Evolutionary conservation across 2,888 invertebrate genomes (phyloP).

Genomic region (Lasius platythorax): DNA sequence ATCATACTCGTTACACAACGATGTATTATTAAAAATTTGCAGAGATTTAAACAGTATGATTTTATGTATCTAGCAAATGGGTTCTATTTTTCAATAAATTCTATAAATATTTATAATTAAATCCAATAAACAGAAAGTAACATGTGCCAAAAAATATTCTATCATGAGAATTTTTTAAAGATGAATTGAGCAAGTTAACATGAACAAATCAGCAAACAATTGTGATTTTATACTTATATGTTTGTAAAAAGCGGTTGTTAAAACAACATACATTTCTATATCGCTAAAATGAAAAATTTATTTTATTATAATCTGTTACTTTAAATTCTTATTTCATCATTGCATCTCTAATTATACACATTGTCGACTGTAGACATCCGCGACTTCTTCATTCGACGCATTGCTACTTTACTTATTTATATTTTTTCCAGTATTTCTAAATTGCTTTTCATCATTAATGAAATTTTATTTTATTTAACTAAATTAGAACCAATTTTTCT

Average conservation of each 20-base stretch:
- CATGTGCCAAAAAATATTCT: background rate
- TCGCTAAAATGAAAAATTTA: background rate
- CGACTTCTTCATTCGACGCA: background rate
- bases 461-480: background rate
- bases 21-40: background rate
- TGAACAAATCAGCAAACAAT: background rate
- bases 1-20: background rate
- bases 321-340: background rate
- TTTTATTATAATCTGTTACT: background rate
- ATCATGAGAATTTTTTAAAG: background rate
- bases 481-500: background rate
- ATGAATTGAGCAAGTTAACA: background rate
- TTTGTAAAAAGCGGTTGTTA: background rate
- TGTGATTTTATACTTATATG: background rate
- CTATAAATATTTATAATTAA: background rate
- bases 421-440: background rate
- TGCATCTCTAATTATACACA: background rate
- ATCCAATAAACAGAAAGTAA: background rate
- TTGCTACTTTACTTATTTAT: background rate
- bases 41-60: background rate
- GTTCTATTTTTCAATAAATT: background rate
- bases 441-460: background rate
- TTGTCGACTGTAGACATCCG: too few species aligned
- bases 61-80: background rate
- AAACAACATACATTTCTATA: background rate